A percentile compares a stretch with the other conserved stretches of the same genome.
phyloP scores from a whole-genome alignment of 2,113 vertebrate genomes.

The Erythrolamprus reginae region DNA sequence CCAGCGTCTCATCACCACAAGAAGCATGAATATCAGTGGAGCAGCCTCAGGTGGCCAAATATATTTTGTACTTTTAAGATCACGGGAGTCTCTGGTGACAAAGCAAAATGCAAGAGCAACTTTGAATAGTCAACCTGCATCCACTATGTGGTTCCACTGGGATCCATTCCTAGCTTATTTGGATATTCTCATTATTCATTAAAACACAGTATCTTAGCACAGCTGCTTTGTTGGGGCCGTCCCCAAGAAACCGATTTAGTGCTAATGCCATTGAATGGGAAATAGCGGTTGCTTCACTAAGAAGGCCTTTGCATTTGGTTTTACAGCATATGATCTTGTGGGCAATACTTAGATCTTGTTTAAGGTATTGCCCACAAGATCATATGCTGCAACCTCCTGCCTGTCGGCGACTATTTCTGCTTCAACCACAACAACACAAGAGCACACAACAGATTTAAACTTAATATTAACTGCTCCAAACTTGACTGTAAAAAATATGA shows the following conservation, averaged over 20 bases:
- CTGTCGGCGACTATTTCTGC: too few relatives aligned
- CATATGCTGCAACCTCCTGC: too few relatives aligned
- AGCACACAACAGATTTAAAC: too few relatives aligned
- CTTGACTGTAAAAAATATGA: too few relatives aligned
- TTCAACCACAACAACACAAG: too few relatives aligned
- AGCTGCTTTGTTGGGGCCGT: slow-evolving; percentile 18
- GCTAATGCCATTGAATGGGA: slow-evolving; percentile 14
- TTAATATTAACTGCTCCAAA: too few relatives aligned
- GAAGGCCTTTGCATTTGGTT: slow-evolving; percentile 2
- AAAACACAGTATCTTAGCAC: slow-evolving; percentile 7
- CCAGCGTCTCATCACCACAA: background rate
- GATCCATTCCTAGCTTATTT: slow-evolving; percentile 7
- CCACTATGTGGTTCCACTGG: background rate
- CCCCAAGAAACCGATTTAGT: slow-evolving; percentile 12
- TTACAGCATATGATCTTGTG: too few relatives aligned
- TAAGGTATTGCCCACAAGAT: too few relatives aligned
- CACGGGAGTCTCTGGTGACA: background rate
- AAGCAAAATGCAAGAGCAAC: background rate
- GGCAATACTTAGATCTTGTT: too few relatives aligned
- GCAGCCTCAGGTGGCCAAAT: background rate
- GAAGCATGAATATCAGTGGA: background rate
- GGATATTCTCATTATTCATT: slow-evolving; percentile 15
- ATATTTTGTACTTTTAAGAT: background rate
- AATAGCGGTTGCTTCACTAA: slow-evolving; percentile 6
- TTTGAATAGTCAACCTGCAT: background rate